These are phyloP conservation scores for Eurosta solidaginis DNA, from an alignment of 1,140 invertebrate genomes.

Conservation along the genomic window DNA sequence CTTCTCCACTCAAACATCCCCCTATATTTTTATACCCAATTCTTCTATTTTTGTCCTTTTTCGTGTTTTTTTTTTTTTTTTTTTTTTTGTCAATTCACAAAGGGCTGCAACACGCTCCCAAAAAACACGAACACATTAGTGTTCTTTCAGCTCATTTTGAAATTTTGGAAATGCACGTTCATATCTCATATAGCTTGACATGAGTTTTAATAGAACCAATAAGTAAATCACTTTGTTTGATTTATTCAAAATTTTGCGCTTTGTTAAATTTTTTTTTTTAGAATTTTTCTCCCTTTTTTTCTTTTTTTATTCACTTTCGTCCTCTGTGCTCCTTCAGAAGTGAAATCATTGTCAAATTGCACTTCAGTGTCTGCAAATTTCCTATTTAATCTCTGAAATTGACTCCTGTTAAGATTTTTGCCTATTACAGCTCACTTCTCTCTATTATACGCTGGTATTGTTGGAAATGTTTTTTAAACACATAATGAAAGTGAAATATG, in stretches of 20 bases:
- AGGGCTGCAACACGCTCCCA: not conserved
- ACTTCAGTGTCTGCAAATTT: not conserved
- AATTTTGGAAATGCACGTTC: no score
- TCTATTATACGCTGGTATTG: not conserved
- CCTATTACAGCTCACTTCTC: not conserved
- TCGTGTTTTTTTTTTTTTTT: not conserved
- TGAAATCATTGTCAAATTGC: conserved; percentile 14
- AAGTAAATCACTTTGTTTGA: not conserved
- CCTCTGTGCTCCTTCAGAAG: no score
- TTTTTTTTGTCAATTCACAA: conserved; percentile 6
- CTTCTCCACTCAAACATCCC: not conserved
- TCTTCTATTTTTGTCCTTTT: not conserved
- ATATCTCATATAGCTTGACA: no score
- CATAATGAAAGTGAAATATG: no score
- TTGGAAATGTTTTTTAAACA: no score
- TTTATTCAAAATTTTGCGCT: not conserved
- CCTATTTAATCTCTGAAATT: conserved; percentile 13
- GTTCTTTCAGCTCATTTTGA: no score
- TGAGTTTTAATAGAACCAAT: not conserved
- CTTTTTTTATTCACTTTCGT: not conserved
- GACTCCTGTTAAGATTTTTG: conserved; percentile 1
- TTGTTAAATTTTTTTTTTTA: not conserved
- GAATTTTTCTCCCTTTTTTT: not conserved
- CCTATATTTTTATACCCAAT: not conserved
- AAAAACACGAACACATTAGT: conserved; percentile 15